These are phyloP conservation scores for Xiphophorus couchianus DNA, from an alignment of 2,113 vertebrate species.

Conservation along the genomic window DNA sequence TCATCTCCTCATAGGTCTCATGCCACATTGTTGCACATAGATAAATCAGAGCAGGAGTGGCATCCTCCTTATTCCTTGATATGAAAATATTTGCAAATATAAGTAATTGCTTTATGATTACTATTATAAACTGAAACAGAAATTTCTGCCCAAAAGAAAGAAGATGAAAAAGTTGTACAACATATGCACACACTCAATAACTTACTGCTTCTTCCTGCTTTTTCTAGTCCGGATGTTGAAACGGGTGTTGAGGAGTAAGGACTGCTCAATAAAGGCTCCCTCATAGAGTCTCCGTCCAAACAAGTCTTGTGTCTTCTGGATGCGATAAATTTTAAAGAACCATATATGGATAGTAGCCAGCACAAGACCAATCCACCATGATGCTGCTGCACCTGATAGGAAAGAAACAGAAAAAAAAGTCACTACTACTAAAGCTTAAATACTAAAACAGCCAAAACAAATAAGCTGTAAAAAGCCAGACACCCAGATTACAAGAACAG, in stretches of 20 bases:
- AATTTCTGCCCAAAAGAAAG: not conserved
- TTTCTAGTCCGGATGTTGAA: slow-evolving; percentile 47
- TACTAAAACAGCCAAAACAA: not conserved
- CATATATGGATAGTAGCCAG: slow-evolving; percentile 71
- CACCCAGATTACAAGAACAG: no score
- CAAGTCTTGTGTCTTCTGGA: slow-evolving; percentile 75
- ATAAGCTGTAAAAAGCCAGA: not conserved
- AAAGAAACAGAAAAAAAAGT: not conserved
- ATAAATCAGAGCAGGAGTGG: slow-evolving; percentile 46
- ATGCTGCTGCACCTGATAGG: slow-evolving; percentile 37
- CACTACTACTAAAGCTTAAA: not conserved
- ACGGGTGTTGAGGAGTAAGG: slow-evolving; percentile 73
- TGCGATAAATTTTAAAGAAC: slow-evolving; percentile 60
- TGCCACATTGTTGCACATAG: slow-evolving; percentile 84
- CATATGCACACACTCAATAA: slow-evolving; percentile 4
- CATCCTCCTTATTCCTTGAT: not conserved
- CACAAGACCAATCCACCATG: slow-evolving; percentile 71
- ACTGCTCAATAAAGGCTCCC: slow-evolving; percentile 77
- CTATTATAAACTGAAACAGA: not conserved
- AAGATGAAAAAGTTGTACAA: not conserved
- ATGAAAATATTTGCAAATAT: slow-evolving; percentile 7
- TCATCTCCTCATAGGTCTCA: slow-evolving; percentile 77
- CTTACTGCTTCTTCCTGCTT: slow-evolving; percentile 39
- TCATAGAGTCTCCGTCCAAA: slow-evolving; percentile 72
- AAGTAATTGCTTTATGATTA: not conserved